Base-by-base conservation (phyloP, 2,797 vertebrate genomes). In the Labeo calbasu region DNA sequence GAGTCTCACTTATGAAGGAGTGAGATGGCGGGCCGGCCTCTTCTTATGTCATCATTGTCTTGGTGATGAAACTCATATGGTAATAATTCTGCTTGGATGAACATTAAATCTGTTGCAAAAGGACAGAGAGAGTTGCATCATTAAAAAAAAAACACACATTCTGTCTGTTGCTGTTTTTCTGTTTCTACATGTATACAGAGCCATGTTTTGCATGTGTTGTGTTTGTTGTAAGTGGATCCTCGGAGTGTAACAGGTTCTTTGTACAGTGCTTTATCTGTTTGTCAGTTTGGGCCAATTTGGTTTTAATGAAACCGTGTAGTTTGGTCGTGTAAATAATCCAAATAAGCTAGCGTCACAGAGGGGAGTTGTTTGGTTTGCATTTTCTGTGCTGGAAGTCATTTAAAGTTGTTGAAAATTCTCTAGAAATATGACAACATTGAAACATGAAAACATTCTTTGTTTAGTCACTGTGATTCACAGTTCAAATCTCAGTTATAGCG, bases 91-190 rank as follows among this genome's bases (percentile, higher is more conserved):
- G 61, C 83, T 85, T 46, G 70, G 72, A 72, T 66, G 57, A 70
- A 86, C 85, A 78, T 86, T 85, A 80, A 83, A 82, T 79, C 50
- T 55, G 80, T 85, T 86, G 83, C 83, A 43, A 55, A 68, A 80
- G 82, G 48, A 73, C 61, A 57, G 77, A 72, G 80, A 82, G 82
- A 84, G 65, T 88, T 88, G 81, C 85, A 86, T 88, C 87, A 88
- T 82, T n/a, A 53, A 11, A 50, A 46, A 25, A 53, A 36, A 23
- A 36, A 32, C 53, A 55, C 55, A 9, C 40, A 5, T 79, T 28
- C 79, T 32, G 79, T 61, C 79, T 71, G 28, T 63, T 82, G 43
- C 25, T 51, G 69, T 81, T 51, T 25, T 79, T 63, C 2, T 81
- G 2, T 68, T 59, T 36, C 28, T 8, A 17, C n/a, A 15, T 32